Percentiles rank a stretch among this genome's conserved stretches.
phyloP scores from a whole-genome alignment of 2,797 vertebrate species.

The Trematomus bernacchii region DNA sequence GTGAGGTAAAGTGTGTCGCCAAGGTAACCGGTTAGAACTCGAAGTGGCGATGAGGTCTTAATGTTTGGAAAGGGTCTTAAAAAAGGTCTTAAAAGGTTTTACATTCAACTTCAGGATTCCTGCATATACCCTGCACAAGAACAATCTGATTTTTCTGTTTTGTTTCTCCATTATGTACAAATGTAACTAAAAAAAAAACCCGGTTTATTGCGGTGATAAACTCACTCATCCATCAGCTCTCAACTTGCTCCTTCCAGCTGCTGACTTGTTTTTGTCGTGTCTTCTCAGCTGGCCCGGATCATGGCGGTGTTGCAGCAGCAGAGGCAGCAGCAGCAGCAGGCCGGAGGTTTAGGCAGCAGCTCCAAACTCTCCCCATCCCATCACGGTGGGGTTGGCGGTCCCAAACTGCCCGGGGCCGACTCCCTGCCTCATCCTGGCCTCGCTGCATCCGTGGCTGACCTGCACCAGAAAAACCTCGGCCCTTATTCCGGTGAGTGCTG shows the following conservation, averaged over 20 bases:
- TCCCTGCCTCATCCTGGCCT: constrained; percentile 88
- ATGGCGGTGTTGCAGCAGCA: constrained; percentile 94
- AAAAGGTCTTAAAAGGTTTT: no score
- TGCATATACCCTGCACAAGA: no score
- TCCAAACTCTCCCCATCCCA: constrained; percentile 98
- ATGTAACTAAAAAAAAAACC: no score
- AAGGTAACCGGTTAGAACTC: no score
- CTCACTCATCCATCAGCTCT: neutral
- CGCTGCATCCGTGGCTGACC: constrained; percentile 91
- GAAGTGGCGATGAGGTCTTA: no score
- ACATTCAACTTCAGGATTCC: no score
- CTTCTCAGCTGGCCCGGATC: constrained; percentile 91
- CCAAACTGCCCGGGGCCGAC: constrained; percentile 92
- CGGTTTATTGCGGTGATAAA: no score
- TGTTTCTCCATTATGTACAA: no score
- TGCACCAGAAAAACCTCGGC: constrained; percentile 94
- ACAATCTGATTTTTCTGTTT: no score
- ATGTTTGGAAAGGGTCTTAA: no score
- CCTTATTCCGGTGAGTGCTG: constrained; percentile 89
- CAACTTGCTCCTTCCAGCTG: neutral
- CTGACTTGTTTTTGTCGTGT: neutral
- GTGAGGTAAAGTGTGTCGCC: no score
- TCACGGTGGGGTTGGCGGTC: constrained; percentile 84
- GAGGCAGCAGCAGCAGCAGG: constrained; percentile 85
- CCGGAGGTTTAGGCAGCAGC: constrained; percentile 81